Percentiles rank a stretch among this genome's conserved stretches.
phyloP scores from a whole-genome alignment of 2,113 vertebrate species.

The Brachypodius melanocephalos region DNA sequence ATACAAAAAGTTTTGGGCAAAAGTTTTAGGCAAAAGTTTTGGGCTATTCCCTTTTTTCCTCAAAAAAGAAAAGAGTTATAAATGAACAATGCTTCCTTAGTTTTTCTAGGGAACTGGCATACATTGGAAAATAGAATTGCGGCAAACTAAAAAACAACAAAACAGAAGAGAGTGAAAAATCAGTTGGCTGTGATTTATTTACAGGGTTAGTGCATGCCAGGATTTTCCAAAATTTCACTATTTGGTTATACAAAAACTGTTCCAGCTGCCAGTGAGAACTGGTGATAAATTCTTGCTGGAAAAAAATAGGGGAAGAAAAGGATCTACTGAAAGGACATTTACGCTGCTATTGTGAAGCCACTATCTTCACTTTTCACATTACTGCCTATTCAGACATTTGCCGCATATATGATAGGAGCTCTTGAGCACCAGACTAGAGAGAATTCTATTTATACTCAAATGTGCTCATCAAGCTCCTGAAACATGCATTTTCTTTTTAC shows the following conservation, averaged over 20 bases:
- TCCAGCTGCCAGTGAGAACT: not conserved
- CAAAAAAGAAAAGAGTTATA: not conserved
- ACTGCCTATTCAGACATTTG: not conserved
- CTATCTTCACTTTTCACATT: not conserved
- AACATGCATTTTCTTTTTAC: not conserved
- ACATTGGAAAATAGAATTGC: not conserved
- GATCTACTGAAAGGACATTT: not conserved
- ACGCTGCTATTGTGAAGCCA: not conserved
- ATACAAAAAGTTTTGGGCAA: no score
- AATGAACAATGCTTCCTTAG: not conserved
- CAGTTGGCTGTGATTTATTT: not conserved
- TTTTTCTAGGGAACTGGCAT: not conserved
- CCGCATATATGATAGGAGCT: not conserved
- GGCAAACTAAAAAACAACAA: not conserved
- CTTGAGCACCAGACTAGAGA: not conserved
- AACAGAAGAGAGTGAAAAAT: not conserved
- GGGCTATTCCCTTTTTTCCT: not conserved
- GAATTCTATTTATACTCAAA: constrained; percentile 2
- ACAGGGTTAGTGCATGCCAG: not conserved
- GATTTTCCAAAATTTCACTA: not conserved
- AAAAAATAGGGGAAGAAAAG: not conserved
- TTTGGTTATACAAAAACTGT: not conserved
- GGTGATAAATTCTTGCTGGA: not conserved
- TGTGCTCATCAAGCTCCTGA: not conserved
- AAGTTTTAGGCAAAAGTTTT: not conserved